Base-by-base conservation (phyloP, 2,888 invertebrate genomes). In the Monochamus alternatus region DNA sequence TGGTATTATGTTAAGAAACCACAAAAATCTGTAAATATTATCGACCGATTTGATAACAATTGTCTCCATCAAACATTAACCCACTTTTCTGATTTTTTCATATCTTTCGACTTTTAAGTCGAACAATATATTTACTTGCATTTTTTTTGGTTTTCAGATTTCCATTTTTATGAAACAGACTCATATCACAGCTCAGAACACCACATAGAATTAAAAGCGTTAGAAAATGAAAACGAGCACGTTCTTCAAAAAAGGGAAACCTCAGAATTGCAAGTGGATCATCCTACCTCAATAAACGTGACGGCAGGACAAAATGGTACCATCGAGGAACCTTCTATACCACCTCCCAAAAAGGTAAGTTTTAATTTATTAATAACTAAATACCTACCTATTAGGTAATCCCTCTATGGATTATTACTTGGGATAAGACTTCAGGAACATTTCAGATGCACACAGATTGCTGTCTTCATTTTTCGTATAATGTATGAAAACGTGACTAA, bases 81-180 rank as follows among this genome's bases (percentile, higher is more conserved):
- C 22, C 22, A 22, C 22, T 22, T 22, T 22, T 22, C 22, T 22
- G 22, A 22, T 22, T 22, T 22, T 22, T 22, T 22, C 22, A 22
- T 22, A 22, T 22, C 22, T 22, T 22, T 22, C 22, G 1, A 22
- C 22, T 22, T 22, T 22, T 22, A 22, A 22, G 22, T 22, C 22
- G 31, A 10, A 63, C 5, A 22, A 43, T 44, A 12, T 68, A n/a
- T 10, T 31, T 55, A 55, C 47, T 10, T 47, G 22, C 12, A 47
- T 66, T 62, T 22, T 70, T 74, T 77, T 75, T 38, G 38, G 0
- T 55, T 83, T 81, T 59, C 81, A 84, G 84, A 80, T 77, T 75
- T 77, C 67, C 52, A 79, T 69, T 77, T 75, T 14, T 82, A 83
- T 74, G 70, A 81, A 52, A 73, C 76, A 43, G 80, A 80, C 31